A percentile compares a stretch with the other conserved stretches of the same genome.
Evolutionary conservation across 2,113 vertebrate species (phyloP).

Genomic region (Hucho hucho): DNA sequence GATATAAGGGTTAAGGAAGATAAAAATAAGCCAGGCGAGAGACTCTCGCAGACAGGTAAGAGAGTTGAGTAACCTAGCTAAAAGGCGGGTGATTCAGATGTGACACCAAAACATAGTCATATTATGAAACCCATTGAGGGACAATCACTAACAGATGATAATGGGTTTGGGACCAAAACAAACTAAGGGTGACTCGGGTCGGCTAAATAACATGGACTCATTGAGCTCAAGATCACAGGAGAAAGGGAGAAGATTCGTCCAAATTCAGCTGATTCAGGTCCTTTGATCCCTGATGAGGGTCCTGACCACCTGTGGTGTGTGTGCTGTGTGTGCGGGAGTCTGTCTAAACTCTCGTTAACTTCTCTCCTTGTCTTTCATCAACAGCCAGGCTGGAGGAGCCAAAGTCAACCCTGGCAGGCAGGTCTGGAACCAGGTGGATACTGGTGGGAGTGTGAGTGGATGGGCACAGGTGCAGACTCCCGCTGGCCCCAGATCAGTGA

Average conservation of each 20-base stretch:
- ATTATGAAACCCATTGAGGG: too few species aligned
- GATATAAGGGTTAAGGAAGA: background rate
- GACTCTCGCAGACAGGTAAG: background rate
- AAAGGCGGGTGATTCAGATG: background rate
- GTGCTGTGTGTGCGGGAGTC: too few species aligned
- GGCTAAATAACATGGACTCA: background rate
- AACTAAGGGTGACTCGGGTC: background rate
- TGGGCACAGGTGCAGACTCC: slow-evolving; percentile 26
- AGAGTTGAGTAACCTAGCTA: too few species aligned
- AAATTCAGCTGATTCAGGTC: too few species aligned
- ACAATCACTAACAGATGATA: background rate
- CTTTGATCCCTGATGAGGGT: too few species aligned
- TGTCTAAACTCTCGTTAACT: too few species aligned
- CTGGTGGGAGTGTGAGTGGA: background rate
- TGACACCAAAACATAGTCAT: background rate
- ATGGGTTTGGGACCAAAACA: background rate
- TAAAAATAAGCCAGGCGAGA: background rate
- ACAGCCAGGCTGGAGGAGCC: background rate
- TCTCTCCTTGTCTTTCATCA: background rate
- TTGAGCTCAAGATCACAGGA: too few species aligned
- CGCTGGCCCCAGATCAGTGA: slow-evolving; percentile 2
- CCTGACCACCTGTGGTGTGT: too few species aligned
- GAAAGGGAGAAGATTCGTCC: too few species aligned
- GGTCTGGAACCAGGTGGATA: background rate
- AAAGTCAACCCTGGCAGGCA: background rate